phyloP scores from a whole-genome alignment of 2,797 vertebrate species.

The Micromesistius poutassou region DNA sequence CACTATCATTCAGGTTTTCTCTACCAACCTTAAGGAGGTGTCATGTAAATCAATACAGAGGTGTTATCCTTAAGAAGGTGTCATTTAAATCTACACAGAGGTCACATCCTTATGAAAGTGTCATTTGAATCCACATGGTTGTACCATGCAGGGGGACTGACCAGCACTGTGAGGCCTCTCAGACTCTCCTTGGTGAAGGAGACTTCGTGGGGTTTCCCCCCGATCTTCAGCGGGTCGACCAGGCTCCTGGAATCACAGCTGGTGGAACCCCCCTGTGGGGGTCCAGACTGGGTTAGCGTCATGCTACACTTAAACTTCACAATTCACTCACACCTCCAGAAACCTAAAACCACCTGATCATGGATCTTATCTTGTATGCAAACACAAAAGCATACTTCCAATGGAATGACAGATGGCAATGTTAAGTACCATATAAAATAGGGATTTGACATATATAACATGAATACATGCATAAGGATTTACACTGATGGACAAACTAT shows the following conservation, averaged over 20 bases:
- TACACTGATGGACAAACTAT: neutral
- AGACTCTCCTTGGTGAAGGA: constrained; percentile 82
- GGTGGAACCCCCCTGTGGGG: constrained; percentile 65
- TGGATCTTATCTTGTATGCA: neutral
- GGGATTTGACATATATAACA: neutral
- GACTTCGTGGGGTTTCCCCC: constrained; percentile 48
- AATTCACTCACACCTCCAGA: neutral
- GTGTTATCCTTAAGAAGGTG: neutral
- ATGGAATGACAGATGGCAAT: neutral
- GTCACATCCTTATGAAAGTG: neutral
- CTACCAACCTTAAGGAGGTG: neutral
- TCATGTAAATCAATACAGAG: neutral
- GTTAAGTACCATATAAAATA: neutral
- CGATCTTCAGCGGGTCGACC: constrained; percentile 79
- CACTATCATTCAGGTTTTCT: neutral
- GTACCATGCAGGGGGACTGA: constrained; percentile 55
- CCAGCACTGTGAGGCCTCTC: constrained; percentile 71
- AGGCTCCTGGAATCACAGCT: constrained; percentile 69
- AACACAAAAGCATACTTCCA: neutral
- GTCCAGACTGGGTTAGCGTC: neutral
- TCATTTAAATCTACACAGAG: neutral
- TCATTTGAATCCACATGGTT: neutral
- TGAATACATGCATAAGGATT: neutral
- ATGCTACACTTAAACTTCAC: neutral
- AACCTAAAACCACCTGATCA: neutral